Conservation (phyloP, 1,140 invertebrate species). For the Aphis gossypii region DNA sequence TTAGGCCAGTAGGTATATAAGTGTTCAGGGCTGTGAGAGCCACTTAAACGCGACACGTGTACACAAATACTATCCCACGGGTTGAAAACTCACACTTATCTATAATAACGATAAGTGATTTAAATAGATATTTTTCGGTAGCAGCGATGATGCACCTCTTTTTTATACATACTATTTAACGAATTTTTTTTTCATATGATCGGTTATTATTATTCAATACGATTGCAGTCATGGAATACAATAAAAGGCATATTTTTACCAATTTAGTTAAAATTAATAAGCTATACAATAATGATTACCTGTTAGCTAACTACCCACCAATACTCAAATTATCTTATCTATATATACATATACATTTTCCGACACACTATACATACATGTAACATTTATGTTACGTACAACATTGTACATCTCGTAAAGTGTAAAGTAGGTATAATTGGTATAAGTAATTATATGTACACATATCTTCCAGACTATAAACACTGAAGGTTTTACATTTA, state of each 20-base stretch:
- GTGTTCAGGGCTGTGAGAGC: not conserved
- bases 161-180: not conserved
- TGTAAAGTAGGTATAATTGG: too few species aligned
- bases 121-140: not conserved
- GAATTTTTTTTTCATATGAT: not conserved
- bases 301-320: not conserved
- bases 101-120: not conserved
- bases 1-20: not conserved
- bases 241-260: not conserved
- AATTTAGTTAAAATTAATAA: not conserved
- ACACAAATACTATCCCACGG: conserved; percentile 48
- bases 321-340: not conserved
- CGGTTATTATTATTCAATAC: not conserved
- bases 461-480: too few species aligned
- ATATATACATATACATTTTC: too few species aligned
- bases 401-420: too few species aligned
- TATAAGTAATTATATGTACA: too few species aligned
- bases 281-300: too few species aligned
- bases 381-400: too few species aligned
- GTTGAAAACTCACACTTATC: not conserved
- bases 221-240: not conserved
- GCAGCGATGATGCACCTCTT: not conserved
- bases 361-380: too few species aligned
- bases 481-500: too few species aligned
- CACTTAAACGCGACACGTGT: conserved; percentile 33